Conservation (phyloP, 2,113 vertebrate genomes). For the Melospiza melodia region DNA sequence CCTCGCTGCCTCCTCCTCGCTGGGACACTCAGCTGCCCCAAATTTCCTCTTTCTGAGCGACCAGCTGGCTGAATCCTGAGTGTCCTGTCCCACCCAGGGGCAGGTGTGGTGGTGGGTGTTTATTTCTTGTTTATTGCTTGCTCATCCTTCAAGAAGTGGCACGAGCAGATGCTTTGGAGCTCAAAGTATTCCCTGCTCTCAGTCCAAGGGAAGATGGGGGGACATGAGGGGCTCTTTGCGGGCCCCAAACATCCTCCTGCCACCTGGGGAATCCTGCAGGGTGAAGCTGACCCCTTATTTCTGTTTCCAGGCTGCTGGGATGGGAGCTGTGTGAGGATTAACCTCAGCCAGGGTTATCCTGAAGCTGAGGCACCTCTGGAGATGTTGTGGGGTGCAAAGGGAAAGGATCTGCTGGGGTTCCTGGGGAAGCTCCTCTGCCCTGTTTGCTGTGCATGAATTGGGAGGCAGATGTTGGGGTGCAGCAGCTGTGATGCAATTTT, state of each 20-base stretch:
- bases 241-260: background rate
- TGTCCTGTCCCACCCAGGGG: too few species aligned
- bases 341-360: background rate
- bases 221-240: background rate
- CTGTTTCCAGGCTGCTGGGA: background rate
- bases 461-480: background rate
- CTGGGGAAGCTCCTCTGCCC: background rate
- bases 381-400: rapidly evolving
- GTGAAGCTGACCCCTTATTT: background rate
- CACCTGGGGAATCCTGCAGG: background rate
- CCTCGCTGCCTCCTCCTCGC: background rate
- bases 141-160: background rate
- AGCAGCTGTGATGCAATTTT: background rate
- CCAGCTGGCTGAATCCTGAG: background rate
- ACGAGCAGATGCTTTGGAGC: background rate
- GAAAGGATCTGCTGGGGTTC: background rate
- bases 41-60: background rate
- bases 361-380: background rate
- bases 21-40: background rate
- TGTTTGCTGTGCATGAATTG: rapidly evolving
- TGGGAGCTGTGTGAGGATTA: too few species aligned
- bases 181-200: background rate
- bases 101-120: background rate
- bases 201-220: background rate
- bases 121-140: background rate